These are phyloP conservation scores for Egretta garzetta DNA, from an alignment of 2,113 vertebrate genomes.

Conservation along the genomic window DNA sequence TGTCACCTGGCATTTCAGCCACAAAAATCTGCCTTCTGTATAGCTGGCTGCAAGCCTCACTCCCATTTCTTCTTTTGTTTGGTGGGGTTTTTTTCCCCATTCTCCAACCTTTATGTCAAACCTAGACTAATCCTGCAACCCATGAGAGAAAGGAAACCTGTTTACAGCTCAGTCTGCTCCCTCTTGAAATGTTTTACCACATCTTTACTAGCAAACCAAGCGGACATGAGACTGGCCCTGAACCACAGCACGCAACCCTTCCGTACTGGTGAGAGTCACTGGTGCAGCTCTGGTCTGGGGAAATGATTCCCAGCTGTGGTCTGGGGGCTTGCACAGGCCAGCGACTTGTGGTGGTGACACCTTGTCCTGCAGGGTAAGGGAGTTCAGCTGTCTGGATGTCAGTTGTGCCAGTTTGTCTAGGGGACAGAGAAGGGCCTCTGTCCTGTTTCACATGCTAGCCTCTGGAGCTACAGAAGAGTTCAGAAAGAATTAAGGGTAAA, in stretches of 20 bases:
- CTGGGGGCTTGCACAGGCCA: not conserved
- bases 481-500: not conserved
- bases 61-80: not conserved
- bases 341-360: not conserved
- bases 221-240: not conserved
- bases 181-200: not conserved
- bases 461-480: not conserved
- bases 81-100: not conserved
- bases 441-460: not conserved
- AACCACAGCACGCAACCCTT: not conserved
- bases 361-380: not conserved
- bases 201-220: not conserved
- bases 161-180: not conserved
- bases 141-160: not conserved
- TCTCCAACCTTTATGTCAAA: not conserved
- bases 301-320: not conserved
- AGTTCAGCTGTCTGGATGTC: not conserved
- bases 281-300: not conserved
- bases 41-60: not conserved
- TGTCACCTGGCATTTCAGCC: not conserved
- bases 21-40: not conserved
- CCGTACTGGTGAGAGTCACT: not conserved
- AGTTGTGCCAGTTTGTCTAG: not conserved
- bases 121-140: not conserved
- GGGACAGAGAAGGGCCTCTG: not conserved